Percentiles rank a stretch among this genome's conserved stretches.
Conservation (phyloP, 2,888 invertebrate species). For the Dasysyrphus albostriatus region DNA sequence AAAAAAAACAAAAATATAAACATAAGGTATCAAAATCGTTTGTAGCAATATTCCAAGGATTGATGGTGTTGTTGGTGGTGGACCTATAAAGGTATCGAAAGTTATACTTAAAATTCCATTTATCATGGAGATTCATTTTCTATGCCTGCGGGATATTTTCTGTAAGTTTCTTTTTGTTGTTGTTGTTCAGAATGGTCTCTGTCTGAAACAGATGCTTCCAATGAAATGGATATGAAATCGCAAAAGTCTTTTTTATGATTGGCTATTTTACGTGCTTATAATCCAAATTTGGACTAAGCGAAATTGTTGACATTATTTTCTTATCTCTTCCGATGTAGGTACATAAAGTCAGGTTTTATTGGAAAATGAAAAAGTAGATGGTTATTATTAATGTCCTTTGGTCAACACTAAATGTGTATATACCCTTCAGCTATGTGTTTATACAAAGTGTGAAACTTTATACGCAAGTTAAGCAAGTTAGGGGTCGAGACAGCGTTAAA, state of each 20-base stretch:
- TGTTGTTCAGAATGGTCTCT: neutral
- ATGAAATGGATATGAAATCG: slow-evolving; percentile 29
- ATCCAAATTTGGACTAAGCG: slow-evolving; percentile 15
- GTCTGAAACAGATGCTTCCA: slow-evolving; percentile 46
- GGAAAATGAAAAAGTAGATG: neutral
- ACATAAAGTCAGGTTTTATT: neutral
- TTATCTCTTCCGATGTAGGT: too few relatives aligned
- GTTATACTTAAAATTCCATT: slow-evolving; percentile 48
- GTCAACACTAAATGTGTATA: slow-evolving; percentile 2
- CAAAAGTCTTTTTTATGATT: slow-evolving; percentile 27
- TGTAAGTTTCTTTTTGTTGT: slow-evolving; percentile 27
- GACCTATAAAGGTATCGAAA: slow-evolving; percentile 34
- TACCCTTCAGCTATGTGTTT: neutral
- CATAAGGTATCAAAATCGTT: neutral
- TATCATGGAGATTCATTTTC: slow-evolving; percentile 39
- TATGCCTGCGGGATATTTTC: slow-evolving; percentile 28
- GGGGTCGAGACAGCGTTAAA: neutral
- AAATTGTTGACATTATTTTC: slow-evolving; percentile 4
- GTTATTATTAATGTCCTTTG: slow-evolving; percentile 6
- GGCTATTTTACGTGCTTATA: slow-evolving; percentile 28
- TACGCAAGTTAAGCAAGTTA: neutral
- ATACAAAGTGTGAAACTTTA: neutral
- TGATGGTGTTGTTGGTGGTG: slow-evolving; percentile 1
- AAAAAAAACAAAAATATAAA: neutral
- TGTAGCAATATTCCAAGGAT: slow-evolving; percentile 19